A percentile compares a stretch with the other conserved stretches of the same genome.
These are phyloP conservation scores for Liparis tanakae DNA, from an alignment of 2,797 vertebrate species.

Conservation along the genomic window DNA sequence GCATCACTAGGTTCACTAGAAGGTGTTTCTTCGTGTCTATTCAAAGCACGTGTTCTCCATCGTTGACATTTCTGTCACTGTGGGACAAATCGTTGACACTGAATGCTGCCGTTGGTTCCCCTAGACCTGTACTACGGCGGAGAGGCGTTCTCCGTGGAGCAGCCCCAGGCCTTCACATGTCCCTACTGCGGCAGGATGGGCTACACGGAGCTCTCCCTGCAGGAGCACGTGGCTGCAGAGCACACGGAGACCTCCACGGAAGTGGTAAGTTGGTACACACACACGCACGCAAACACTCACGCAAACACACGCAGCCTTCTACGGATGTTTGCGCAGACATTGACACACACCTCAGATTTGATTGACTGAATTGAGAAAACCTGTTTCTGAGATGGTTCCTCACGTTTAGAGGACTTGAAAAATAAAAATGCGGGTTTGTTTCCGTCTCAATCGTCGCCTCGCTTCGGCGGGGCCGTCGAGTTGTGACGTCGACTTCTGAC, in stretches of 20 bases:
- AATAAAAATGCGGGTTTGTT: not conserved
- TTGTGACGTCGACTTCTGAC: slow-evolving; percentile 17
- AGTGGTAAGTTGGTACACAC: slow-evolving; percentile 86
- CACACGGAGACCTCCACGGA: slow-evolving; percentile 98
- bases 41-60: not conserved
- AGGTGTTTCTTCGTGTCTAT: too few species aligned
- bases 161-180: slow-evolving; percentile 98
- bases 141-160: slow-evolving; percentile 98
- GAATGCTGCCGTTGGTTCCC: slow-evolving; percentile 41
- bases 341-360: too few species aligned
- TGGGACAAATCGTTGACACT: not conserved
- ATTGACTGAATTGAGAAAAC: too few species aligned
- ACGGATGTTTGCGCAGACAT: slow-evolving; percentile 25
- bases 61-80: not conserved
- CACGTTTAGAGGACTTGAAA: not conserved
- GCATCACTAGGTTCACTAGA: too few species aligned
- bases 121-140: slow-evolving; percentile 98
- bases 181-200: slow-evolving; percentile 99
- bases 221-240: slow-evolving; percentile 98
- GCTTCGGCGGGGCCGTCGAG: not conserved
- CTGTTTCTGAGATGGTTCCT: not conserved
- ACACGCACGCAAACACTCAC: too few species aligned
- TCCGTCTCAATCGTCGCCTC: not conserved
- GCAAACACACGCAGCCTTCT: not conserved
- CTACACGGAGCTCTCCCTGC: slow-evolving; percentile 98